These are phyloP conservation scores for Jacana jacana DNA, from an alignment of 2,113 vertebrate genomes.

Conservation along the genomic window DNA sequence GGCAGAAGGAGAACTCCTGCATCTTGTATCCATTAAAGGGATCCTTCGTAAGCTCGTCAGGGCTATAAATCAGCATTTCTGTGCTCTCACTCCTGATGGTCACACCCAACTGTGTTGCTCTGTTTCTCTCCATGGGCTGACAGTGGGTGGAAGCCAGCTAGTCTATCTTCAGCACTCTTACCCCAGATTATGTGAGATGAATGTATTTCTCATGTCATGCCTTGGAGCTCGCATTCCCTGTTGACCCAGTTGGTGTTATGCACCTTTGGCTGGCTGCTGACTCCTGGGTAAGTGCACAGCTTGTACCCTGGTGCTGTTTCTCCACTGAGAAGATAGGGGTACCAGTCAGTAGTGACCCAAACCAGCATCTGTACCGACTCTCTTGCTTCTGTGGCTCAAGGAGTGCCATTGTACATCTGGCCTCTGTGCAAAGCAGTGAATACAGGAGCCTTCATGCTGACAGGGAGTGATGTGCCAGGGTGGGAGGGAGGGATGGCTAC, in stretches of 20 bases:
- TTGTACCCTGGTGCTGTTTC: conserved; percentile 68
- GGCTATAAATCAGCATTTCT: conserved; percentile 58
- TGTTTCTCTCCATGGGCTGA: conserved; percentile 73
- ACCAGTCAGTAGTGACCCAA: conserved; percentile 54
- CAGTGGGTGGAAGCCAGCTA: conserved; percentile 72
- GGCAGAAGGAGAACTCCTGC: conserved; percentile 23
- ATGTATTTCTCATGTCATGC: conserved; percentile 72
- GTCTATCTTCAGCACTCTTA: conserved; percentile 71
- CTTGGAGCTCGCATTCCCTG: conserved; percentile 67
- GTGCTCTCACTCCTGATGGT: conserved; percentile 62
- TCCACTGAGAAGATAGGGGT: conserved; percentile 56
- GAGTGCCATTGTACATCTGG: background rate
- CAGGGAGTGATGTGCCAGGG: background rate
- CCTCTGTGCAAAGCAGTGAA: background rate
- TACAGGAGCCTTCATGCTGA: background rate
- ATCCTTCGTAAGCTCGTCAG: conserved; percentile 42
- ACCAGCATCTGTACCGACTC: background rate
- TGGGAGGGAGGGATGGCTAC: background rate
- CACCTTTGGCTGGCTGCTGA: conserved; percentile 70
- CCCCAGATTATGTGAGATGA: conserved; percentile 72
- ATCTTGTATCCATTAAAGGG: background rate
- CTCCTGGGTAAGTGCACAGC: conserved; percentile 69
- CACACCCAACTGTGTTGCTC: conserved; percentile 71
- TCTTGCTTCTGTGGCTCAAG: background rate
- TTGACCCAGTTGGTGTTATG: conserved; percentile 72